Conservation (phyloP, 1,140 invertebrate genomes). For the Colletes latitarsis region DNA sequence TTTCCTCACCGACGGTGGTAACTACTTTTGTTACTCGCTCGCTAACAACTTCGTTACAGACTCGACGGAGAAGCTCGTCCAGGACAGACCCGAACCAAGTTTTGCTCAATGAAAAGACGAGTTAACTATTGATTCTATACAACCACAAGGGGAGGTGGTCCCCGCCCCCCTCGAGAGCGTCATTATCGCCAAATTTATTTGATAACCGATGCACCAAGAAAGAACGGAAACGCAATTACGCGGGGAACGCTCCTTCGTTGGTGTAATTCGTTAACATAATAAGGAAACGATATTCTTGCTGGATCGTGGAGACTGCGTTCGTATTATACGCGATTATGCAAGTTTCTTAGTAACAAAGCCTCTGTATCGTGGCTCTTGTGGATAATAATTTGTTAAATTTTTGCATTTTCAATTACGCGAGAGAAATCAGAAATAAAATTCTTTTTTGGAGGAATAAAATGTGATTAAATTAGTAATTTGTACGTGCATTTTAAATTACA, state of each 20-base stretch:
- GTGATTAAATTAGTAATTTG: too few relatives aligned
- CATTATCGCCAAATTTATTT: conserved; percentile 27
- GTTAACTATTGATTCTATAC: conserved; percentile 60
- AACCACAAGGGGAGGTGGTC: not conserved
- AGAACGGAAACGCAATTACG: not conserved
- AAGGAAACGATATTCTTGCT: not conserved
- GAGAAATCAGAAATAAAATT: too few relatives aligned
- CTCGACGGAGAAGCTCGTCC: conserved; percentile 45
- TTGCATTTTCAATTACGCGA: too few relatives aligned
- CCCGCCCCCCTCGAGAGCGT: not conserved
- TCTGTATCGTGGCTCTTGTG: too few relatives aligned
- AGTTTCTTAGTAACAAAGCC: too few relatives aligned
- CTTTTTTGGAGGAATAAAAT: too few relatives aligned
- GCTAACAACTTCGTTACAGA: conserved; percentile 72
- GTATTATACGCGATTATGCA: too few relatives aligned
- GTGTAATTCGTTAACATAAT: too few relatives aligned
- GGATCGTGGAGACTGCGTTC: too few relatives aligned
- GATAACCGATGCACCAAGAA: not conserved
- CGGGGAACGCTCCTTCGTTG: not conserved
- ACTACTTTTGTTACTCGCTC: conserved; percentile 74
- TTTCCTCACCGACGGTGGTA: conserved; percentile 71
- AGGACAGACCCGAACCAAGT: conserved; percentile 46
- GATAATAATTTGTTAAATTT: too few relatives aligned
- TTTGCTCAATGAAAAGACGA: conserved; percentile 53
- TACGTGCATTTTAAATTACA: too few relatives aligned